phyloP scores from a whole-genome alignment of 2,888 invertebrate genomes.

The Tipula unca region DNA sequence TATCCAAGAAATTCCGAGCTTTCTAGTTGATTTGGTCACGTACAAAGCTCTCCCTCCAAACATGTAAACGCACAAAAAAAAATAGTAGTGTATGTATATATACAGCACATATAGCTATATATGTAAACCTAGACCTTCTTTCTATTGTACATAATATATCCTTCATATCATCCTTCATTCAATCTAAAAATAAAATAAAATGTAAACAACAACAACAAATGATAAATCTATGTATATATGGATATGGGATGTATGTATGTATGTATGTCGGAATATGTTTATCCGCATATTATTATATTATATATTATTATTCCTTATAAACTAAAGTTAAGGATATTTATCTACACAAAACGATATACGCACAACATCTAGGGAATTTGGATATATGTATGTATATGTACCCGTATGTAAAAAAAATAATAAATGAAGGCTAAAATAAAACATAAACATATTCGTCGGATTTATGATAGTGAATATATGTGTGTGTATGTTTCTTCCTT shows the following conservation, averaged over 20 bases:
- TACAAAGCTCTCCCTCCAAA: slow-evolving; percentile 32
- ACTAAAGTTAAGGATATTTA: slow-evolving; percentile 14
- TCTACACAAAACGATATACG: not conserved
- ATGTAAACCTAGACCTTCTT: not conserved
- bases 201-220: slow-evolving; percentile 2
- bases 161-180: slow-evolving; percentile 14
- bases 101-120: not conserved
- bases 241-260: not conserved
- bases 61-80: not conserved
- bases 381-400: not conserved
- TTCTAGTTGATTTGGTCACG: slow-evolving; percentile 44
- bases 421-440: slow-evolving; percentile 21
- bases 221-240: not conserved
- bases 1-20: slow-evolving; percentile 27
- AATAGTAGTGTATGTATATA: not conserved
- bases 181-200: slow-evolving; percentile 4
- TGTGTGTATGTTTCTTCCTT: not conserved
- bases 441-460: slow-evolving; percentile 2
- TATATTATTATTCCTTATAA: slow-evolving; percentile 14
- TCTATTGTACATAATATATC: not conserved
- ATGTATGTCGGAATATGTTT: not conserved
- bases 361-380: slow-evolving; percentile 21
- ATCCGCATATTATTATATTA: slow-evolving; percentile 14
- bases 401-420: not conserved
- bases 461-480: not conserved